Conservation (phyloP, 2,113 vertebrate species). For the Cyphomyrus plagiostoma region DNA sequence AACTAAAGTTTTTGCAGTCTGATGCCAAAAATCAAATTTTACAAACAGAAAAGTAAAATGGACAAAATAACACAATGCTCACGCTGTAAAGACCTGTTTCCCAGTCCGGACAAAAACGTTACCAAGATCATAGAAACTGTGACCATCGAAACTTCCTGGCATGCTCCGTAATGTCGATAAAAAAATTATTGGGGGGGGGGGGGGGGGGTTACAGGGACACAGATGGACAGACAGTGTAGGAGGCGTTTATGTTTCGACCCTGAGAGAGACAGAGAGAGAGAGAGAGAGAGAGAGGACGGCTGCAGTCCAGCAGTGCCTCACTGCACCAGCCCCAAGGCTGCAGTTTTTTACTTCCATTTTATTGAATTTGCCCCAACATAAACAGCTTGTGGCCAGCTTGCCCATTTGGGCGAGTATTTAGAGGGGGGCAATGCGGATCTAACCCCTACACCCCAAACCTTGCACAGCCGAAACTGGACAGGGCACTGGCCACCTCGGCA, state of each 20-base stretch:
- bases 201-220: background rate
- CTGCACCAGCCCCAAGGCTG: background rate
- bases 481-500: background rate
- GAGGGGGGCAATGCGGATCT: background rate
- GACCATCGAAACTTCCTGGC: slow-evolving; percentile 39
- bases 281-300: slow-evolving; percentile 54
- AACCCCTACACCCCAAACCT: background rate
- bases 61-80: slow-evolving; percentile 50
- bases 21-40: slow-evolving; percentile 55
- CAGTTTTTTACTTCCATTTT: slow-evolving; percentile 12
- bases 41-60: slow-evolving; percentile 25
- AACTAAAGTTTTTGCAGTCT: slow-evolving; percentile 64
- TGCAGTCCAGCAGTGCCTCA: slow-evolving; percentile 41
- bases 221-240: slow-evolving; percentile 38
- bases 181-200: slow-evolving; percentile 34
- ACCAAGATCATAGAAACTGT: slow-evolving; percentile 52
- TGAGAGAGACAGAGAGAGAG: slow-evolving; percentile 61
- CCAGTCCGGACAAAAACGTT: slow-evolving; percentile 57
- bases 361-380: background rate
- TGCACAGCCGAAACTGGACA: background rate
- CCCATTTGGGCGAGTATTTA: background rate
- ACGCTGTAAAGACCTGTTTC: slow-evolving; percentile 76
- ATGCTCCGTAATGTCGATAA: slow-evolving; percentile 48
- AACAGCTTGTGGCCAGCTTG: slow-evolving; percentile 6
- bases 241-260: slow-evolving; percentile 56